These are phyloP conservation scores for Eonycteris spelaea DNA, from an alignment of 2,113 vertebrate genomes.

Conservation along the genomic window DNA sequence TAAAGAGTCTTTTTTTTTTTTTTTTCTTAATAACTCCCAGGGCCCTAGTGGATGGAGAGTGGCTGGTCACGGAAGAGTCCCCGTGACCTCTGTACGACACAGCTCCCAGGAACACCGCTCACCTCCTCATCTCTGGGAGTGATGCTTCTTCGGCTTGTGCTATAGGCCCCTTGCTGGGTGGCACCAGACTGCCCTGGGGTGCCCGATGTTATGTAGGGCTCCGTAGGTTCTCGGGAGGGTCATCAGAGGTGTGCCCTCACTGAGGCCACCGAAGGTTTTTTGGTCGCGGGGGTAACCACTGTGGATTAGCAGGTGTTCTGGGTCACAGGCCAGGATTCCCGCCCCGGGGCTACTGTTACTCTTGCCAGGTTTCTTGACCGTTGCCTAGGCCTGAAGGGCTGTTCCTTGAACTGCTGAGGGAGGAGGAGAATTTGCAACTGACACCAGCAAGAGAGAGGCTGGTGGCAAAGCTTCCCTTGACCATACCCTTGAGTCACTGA, in stretches of 20 bases:
- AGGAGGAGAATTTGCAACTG: not conserved
- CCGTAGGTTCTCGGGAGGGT: not conserved
- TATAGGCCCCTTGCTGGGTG: not conserved
- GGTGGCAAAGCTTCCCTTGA: not conserved
- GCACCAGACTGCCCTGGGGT: not conserved
- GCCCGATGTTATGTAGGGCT: fast-evolving
- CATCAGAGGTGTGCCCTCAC: not conserved
- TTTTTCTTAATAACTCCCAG: not conserved
- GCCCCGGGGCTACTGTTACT: not conserved
- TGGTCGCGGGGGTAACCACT: not conserved
- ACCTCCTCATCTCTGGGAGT: not conserved
- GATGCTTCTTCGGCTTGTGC: not conserved
- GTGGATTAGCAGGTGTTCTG: not conserved
- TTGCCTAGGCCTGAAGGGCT: not conserved
- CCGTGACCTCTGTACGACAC: no score
- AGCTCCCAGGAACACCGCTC: fast-evolving
- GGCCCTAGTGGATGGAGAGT: not conserved
- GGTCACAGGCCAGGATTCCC: not conserved
- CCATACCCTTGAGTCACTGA: fast-evolving
- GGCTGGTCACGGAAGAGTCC: not conserved
- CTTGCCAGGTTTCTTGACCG: not conserved
- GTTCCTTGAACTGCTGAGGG: not conserved
- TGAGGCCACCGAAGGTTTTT: not conserved
- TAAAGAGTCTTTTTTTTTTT: not conserved
- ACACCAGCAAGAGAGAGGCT: not conserved